Conservation (phyloP, 1,140 invertebrate genomes). For the Apis laboriosa region DNA sequence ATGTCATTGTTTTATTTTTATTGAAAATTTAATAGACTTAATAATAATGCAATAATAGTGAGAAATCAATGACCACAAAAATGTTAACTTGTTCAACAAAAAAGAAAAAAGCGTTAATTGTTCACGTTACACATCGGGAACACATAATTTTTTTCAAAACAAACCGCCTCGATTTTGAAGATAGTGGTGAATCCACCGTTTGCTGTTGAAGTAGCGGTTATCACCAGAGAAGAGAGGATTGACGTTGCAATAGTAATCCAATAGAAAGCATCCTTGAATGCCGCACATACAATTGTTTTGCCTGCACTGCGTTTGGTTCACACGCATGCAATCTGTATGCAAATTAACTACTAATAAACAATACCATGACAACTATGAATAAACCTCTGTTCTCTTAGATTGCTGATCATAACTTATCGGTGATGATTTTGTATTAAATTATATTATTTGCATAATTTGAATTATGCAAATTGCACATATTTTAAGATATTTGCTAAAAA, state of each 20-base stretch:
- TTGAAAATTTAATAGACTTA: neutral
- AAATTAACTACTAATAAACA: constrained; percentile 78
- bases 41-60: neutral
- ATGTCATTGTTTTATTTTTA: neutral
- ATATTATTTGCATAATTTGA: neutral
- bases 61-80: neutral
- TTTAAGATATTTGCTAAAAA: neutral
- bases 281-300: constrained; percentile 83
- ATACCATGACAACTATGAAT: constrained; percentile 73
- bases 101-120: constrained; percentile 23
- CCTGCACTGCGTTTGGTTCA: constrained; percentile 75
- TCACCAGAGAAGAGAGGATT: constrained; percentile 86
- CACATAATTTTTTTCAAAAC: constrained; percentile 76
- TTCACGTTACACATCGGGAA: constrained; percentile 71
- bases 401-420: constrained; percentile 12
- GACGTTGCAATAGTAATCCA: constrained; percentile 85
- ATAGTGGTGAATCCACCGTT: constrained; percentile 71
- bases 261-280: constrained; percentile 83
- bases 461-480: neutral
- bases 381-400: neutral
- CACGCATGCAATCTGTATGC: constrained; percentile 78
- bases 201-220: constrained; percentile 85
- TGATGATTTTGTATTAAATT: constrained; percentile 30
- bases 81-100: neutral
- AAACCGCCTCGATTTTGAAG: constrained; percentile 77